Conservation (phyloP, 2,113 vertebrate species). For the Menidia beryllina region DNA sequence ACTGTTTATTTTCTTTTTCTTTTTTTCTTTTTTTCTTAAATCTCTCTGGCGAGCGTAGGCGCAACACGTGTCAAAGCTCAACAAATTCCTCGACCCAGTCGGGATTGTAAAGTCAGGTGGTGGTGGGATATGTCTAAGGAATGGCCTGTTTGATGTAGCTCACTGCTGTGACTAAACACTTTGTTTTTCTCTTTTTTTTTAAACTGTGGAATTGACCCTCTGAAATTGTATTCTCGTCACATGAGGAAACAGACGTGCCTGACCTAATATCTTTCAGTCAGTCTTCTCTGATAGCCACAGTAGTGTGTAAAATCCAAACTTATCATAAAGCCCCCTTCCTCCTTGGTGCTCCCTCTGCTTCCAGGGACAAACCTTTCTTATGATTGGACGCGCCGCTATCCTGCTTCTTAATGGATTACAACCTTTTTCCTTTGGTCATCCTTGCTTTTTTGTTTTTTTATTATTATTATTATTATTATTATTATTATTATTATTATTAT, state of each 20-base stretch:
- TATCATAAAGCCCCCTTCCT: conserved; percentile 22
- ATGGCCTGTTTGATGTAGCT: conserved; percentile 83
- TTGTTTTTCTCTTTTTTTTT: conserved; percentile 74
- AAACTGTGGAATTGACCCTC: conserved; percentile 39
- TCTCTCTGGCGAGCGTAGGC: conserved; percentile 18
- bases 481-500: too few relatives aligned
- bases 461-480: background rate
- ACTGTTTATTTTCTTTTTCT: too few relatives aligned
- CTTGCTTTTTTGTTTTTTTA: conserved; percentile 20
- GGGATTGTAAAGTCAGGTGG: conserved; percentile 39
- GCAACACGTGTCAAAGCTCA: background rate
- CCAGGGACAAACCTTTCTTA: conserved; percentile 49
- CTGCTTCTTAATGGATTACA: conserved; percentile 55
- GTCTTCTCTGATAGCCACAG: conserved; percentile 79
- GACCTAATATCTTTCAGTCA: background rate
- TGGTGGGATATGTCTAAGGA: conserved; percentile 65
- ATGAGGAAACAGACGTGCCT: conserved; percentile 18
- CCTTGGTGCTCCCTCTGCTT: conserved; percentile 74
- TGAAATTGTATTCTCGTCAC: conserved; percentile 11
- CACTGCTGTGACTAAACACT: conserved; percentile 95
- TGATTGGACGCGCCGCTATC: conserved; percentile 58
- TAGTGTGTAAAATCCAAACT: conserved; percentile 82
- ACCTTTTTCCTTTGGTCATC: conserved; percentile 56
- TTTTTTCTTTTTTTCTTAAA: too few relatives aligned
- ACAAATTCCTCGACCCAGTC: conserved; percentile 6